phyloP scores from a whole-genome alignment of 2,888 invertebrate genomes.

The Trichogramma dendrolimi region DNA sequence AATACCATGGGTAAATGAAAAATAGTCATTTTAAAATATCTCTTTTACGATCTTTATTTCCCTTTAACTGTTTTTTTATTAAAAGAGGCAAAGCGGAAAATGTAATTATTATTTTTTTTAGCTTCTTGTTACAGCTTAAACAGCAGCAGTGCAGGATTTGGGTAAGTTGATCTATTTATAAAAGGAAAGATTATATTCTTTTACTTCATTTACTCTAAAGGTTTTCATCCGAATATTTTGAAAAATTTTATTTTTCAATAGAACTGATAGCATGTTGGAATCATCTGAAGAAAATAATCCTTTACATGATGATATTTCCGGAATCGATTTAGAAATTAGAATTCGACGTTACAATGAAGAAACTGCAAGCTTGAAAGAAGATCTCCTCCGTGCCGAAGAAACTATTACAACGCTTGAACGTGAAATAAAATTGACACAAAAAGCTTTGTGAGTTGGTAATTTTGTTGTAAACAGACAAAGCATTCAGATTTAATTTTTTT shows the following conservation, averaged over 20 bases:
- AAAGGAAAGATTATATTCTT: background rate
- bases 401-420: constrained; percentile 16
- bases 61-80: background rate
- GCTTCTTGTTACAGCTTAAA: constrained; percentile 26
- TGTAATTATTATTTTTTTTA: constrained; percentile 6
- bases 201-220: background rate
- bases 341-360: constrained; percentile 36
- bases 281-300: constrained; percentile 23
- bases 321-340: constrained; percentile 31
- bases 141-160: constrained; percentile 24
- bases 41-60: background rate
- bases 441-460: constrained; percentile 15
- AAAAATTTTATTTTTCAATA: constrained; percentile 6
- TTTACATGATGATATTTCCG: constrained; percentile 16
- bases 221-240: constrained; percentile 2
- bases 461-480: background rate
- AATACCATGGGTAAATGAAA: constrained; percentile 17
- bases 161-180: constrained; percentile 18
- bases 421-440: constrained; percentile 6
- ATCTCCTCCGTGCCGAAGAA: constrained; percentile 33
- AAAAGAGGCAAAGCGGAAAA: background rate
- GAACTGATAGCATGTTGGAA: constrained; percentile 23
- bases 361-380: constrained; percentile 32
- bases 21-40: background rate
- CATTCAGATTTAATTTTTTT: background rate